Conservation (phyloP, 2,888 invertebrate species). For the Coelogynopora nodosa region DNA sequence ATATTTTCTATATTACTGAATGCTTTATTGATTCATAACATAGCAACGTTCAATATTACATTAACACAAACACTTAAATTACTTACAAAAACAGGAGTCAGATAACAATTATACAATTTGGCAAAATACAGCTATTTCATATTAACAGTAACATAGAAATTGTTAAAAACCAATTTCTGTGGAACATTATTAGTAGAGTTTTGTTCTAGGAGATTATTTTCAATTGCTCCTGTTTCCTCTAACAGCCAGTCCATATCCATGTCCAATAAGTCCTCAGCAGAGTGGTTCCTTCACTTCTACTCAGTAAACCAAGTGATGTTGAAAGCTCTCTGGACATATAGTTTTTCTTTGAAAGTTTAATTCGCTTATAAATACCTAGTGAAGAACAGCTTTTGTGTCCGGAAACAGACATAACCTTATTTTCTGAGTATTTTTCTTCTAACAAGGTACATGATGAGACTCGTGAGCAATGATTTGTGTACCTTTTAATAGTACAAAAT, state of each 20-base stretch:
- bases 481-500: neutral
- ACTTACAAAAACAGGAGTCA: neutral
- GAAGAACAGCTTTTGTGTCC: neutral
- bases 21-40: neutral
- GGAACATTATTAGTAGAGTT: neutral
- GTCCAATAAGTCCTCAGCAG: neutral
- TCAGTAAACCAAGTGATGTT: neutral
- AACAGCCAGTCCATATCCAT: neutral
- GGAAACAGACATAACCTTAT: neutral
- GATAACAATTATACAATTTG: neutral
- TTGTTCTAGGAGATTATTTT: neutral
- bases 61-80: neutral
- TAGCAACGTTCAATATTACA: neutral
- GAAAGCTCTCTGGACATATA: neutral
- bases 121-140: neutral
- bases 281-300: neutral
- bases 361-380: neutral
- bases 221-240: neutral
- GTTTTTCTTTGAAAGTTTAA: neutral
- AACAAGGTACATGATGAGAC: neutral
- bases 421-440: neutral
- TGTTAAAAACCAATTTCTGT: too few species aligned
- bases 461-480: neutral
- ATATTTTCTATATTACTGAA: neutral
- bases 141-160: neutral